Conservation (phyloP, 2,113 vertebrate genomes). For the Chaetura pelagica region DNA sequence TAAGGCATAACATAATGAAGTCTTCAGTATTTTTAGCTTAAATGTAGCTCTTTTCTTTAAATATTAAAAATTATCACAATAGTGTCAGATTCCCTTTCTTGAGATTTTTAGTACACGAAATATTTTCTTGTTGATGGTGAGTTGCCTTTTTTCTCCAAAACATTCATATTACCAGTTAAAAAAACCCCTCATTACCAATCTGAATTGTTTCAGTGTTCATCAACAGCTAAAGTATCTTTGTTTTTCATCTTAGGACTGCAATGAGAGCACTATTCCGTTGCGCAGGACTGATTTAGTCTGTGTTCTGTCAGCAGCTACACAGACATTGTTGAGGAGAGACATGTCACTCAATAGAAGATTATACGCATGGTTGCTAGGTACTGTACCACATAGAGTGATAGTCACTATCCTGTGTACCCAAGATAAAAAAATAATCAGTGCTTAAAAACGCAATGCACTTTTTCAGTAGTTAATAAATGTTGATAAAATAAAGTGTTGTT, state of each 20-base stretch:
- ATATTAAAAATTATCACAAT: background rate
- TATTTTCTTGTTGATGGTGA: background rate
- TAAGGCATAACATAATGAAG: background rate
- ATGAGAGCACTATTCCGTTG: constrained; percentile 76
- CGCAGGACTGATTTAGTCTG: constrained; percentile 78
- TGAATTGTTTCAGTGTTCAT: background rate
- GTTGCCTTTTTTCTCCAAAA: background rate
- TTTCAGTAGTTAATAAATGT: background rate
- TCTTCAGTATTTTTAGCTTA: background rate
- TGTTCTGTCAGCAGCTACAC: constrained; percentile 86
- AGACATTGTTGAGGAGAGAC: constrained; percentile 92
- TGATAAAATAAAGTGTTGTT: background rate
- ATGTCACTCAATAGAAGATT: constrained; percentile 97
- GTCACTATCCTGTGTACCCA: background rate
- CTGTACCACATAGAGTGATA: background rate
- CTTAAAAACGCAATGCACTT: background rate
- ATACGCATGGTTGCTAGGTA: constrained; percentile 95
- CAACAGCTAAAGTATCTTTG: background rate
- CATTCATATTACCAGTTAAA: background rate
- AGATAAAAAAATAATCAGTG: background rate
- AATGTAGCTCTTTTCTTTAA: background rate
- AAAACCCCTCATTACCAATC: background rate
- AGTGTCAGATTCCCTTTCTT: background rate
- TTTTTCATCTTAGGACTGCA: constrained; percentile 76
- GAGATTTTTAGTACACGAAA: background rate